Conservation (phyloP, 2,888 invertebrate species). For the Tetropium fuscum region DNA sequence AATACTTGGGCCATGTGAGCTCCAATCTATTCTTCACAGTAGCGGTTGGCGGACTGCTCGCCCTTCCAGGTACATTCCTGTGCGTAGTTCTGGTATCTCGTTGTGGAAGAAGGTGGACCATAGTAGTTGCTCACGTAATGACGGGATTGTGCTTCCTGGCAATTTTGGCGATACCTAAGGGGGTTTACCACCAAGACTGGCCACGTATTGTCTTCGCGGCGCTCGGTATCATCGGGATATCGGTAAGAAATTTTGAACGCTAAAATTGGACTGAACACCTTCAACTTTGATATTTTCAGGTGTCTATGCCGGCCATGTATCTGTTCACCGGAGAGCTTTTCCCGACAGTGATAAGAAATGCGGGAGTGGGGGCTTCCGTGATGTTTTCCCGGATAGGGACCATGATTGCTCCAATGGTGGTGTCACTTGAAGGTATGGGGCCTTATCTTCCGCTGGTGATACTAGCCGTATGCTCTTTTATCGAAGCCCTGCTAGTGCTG, state of each 20-base stretch:
- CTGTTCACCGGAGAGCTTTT: slow-evolving; percentile 83
- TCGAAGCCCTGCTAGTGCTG: slow-evolving; percentile 57
- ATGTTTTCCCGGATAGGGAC: slow-evolving; percentile 84
- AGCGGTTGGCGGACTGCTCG: slow-evolving; percentile 69
- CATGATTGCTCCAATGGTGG: slow-evolving; percentile 68
- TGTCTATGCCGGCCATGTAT: slow-evolving; percentile 73
- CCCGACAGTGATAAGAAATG: slow-evolving; percentile 82
- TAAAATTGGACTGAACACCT: background rate
- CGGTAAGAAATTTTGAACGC: slow-evolving; percentile 68
- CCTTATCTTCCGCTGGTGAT: slow-evolving; percentile 57
- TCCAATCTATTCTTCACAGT: slow-evolving; percentile 70
- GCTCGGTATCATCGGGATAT: slow-evolving; percentile 74
- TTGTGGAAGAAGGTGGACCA: slow-evolving; percentile 68
- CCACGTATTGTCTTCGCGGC: slow-evolving; percentile 71
- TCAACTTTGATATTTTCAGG: slow-evolving; percentile 62
- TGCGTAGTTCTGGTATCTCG: slow-evolving; percentile 68
- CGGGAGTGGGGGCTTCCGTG: slow-evolving; percentile 79
- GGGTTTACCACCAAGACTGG: slow-evolving; percentile 67
- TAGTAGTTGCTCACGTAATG: slow-evolving; percentile 66
- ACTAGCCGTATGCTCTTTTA: slow-evolving; percentile 53
- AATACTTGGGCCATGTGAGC: slow-evolving; percentile 70
- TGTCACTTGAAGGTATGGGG: slow-evolving; percentile 52
- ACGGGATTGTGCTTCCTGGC: slow-evolving; percentile 68
- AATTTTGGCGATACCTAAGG: slow-evolving; percentile 68
- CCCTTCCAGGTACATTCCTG: slow-evolving; percentile 69